Conservation (phyloP, 1,140 invertebrate genomes). For the Cryptotermes secundus region DNA sequence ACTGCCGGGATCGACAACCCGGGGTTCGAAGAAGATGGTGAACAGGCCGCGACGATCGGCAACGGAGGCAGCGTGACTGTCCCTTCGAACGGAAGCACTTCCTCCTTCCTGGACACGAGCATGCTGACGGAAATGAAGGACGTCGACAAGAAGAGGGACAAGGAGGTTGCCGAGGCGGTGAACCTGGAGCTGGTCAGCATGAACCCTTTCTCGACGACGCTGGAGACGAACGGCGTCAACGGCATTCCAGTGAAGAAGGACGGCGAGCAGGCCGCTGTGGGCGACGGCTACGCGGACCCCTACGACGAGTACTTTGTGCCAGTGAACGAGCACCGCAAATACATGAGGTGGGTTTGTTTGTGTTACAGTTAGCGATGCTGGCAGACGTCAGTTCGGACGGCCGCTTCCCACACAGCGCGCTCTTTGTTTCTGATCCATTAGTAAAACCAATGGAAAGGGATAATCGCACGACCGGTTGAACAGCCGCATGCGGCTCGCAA, state of each 20-base stretch:
- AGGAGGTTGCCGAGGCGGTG: slow-evolving; percentile 66
- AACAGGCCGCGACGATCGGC: not conserved
- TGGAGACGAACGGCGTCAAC: slow-evolving; percentile 44
- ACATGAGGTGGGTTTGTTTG: slow-evolving; percentile 62
- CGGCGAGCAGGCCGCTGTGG: slow-evolving; percentile 65
- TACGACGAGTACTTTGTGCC: slow-evolving; percentile 83
- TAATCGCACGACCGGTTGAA: no score
- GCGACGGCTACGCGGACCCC: slow-evolving; percentile 58
- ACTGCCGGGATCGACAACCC: slow-evolving; percentile 29
- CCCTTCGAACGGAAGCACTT: not conserved
- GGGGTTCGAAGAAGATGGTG: slow-evolving; percentile 25
- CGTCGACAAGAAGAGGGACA: slow-evolving; percentile 44
- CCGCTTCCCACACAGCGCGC: not conserved
- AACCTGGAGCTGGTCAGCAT: slow-evolving; percentile 78
- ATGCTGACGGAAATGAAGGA: not conserved
- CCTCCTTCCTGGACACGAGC: not conserved
- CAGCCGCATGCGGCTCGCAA: no score
- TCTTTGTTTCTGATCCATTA: no score
- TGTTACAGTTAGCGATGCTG: not conserved
- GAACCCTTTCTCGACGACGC: slow-evolving; percentile 59
- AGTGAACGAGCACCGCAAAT: slow-evolving; percentile 80
- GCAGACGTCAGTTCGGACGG: not conserved
- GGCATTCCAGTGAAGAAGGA: slow-evolving; percentile 56
- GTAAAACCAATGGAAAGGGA: no score
- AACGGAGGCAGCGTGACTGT: not conserved